Evolutionary conservation across 2,888 invertebrate species (phyloP).

Genomic region (Volucella zonaria): DNA sequence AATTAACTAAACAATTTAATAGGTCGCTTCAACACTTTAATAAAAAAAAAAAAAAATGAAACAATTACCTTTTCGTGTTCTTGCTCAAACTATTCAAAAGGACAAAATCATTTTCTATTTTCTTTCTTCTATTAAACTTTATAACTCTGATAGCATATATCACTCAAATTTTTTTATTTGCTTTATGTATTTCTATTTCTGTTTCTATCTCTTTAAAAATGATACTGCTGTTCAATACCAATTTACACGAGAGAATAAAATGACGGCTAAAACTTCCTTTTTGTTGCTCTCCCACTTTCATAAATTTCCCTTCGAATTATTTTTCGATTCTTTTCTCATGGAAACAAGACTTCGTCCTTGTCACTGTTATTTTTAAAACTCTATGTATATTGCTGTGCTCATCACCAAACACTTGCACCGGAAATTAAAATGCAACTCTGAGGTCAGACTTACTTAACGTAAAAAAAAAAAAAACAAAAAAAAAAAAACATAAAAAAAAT

Average conservation of each 20-base stretch:
- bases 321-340: not conserved
- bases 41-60: not conserved
- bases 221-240: slow-evolving; percentile 12
- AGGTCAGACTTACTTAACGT: no score
- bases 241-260: slow-evolving; percentile 21
- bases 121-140: not conserved
- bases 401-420: no score
- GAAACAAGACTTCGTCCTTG: not conserved
- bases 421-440: no score
- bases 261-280: not conserved
- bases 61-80: slow-evolving; percentile 25
- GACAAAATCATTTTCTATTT: not conserved
- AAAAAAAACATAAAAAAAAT: slow-evolving; percentile 30
- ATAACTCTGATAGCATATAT: slow-evolving; percentile 18
- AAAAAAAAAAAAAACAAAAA: slow-evolving; percentile 3
- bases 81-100: not conserved
- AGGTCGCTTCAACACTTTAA: not conserved
- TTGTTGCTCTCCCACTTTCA: not conserved
- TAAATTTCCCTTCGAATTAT: not conserved
- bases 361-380: no score
- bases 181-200: not conserved
- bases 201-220: slow-evolving; percentile 40
- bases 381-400: no score
- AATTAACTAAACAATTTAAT: no score
- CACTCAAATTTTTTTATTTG: not conserved